Evolutionary conservation across 2,113 vertebrate genomes (phyloP).

Genomic region (Oreochromis niloticus): DNA sequence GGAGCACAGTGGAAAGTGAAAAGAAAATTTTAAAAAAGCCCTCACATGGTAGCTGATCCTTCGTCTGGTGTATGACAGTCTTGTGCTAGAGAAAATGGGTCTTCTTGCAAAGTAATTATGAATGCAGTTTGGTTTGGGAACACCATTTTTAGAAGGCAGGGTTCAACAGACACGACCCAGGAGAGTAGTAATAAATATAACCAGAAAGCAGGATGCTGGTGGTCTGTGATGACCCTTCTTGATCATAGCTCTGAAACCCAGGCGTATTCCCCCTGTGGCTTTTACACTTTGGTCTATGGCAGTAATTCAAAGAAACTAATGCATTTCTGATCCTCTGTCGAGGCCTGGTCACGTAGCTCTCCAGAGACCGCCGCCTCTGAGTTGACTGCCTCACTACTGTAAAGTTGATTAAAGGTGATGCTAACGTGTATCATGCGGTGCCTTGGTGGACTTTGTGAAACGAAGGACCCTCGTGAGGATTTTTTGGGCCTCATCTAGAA

Average conservation of each 20-base stretch:
- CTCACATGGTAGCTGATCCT: neutral
- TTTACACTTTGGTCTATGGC: neutral
- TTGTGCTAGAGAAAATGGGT: neutral
- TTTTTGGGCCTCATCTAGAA: neutral
- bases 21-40: neutral
- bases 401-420: constrained; percentile 8
- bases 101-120: neutral
- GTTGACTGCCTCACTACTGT: neutral
- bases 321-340: neutral
- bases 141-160: neutral
- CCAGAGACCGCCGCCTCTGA: neutral
- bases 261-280: constrained; percentile 2
- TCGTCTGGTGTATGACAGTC: neutral
- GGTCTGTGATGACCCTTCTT: constrained; percentile 5
- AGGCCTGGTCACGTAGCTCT: neutral
- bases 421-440: neutral
- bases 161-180: neutral
- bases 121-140: neutral
- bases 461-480: neutral
- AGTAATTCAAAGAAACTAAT: constrained; percentile 32
- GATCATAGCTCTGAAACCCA: constrained; percentile 2
- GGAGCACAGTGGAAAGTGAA: neutral
- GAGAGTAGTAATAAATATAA: constrained; percentile 8
- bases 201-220: constrained; percentile 28
- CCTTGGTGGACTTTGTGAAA: neutral